These are phyloP conservation scores for Euspilapteryx auroguttella DNA, from an alignment of 2,888 invertebrate species.

Conservation along the genomic window DNA sequence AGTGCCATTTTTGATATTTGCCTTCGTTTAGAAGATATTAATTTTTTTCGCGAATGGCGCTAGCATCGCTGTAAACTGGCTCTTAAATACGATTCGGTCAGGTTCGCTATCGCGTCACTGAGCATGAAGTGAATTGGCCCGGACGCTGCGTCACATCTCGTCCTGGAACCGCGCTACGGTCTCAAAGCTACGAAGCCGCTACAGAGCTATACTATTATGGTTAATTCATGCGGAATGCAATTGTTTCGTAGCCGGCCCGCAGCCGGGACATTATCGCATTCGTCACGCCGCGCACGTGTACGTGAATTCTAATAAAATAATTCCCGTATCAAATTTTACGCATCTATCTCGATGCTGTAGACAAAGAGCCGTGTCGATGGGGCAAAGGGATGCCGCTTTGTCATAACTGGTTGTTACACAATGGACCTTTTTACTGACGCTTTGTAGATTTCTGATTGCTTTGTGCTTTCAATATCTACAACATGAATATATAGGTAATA, in stretches of 20 bases:
- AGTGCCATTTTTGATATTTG: no score
- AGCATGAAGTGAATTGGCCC: no score
- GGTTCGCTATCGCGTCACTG: conserved; percentile 19
- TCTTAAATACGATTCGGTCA: no score
- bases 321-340: conserved; percentile 60
- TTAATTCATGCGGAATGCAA: conserved; percentile 54
- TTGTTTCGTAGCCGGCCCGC: conserved; percentile 31
- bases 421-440: conserved; percentile 35
- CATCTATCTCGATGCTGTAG: conserved; percentile 56
- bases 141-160: conserved; percentile 19
- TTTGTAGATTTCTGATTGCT: conserved; percentile 18
- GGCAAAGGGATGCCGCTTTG: conserved; percentile 45
- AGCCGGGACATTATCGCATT: conserved; percentile 50
- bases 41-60: no score
- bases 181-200: conserved; percentile 39
- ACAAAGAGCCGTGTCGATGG: conserved; percentile 36
- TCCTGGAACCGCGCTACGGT: conserved; percentile 18
- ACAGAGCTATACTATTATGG: conserved; percentile 42
- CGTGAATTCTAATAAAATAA: conserved; percentile 56
- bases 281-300: conserved; percentile 58
- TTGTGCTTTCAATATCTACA: no score
- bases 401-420: conserved; percentile 49
- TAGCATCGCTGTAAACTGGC: no score
- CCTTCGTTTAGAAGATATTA: no score
- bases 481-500: no score